These are phyloP conservation scores for Xiphorhynchus elegans DNA, from an alignment of 2,113 vertebrate genomes.

Conservation along the genomic window DNA sequence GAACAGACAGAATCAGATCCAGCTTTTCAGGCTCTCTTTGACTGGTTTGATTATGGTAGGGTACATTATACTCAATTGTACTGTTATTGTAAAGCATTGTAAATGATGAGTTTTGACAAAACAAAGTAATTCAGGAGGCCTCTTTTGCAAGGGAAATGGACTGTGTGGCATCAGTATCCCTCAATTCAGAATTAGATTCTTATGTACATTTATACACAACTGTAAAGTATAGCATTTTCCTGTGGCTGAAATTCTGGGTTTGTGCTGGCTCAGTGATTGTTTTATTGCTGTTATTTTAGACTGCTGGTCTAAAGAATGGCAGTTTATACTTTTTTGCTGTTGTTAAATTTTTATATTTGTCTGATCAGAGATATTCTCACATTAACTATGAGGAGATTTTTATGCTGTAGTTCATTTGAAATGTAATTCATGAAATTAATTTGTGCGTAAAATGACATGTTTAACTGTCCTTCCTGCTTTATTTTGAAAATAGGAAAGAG, in stretches of 20 bases:
- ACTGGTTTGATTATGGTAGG: conserved; percentile 94
- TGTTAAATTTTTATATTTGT: not conserved
- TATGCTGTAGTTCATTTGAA: not conserved
- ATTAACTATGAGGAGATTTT: not conserved
- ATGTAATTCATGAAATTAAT: not conserved
- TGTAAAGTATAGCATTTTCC: not conserved
- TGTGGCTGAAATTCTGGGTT: not conserved
- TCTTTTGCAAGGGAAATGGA: not conserved
- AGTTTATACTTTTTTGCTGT: not conserved
- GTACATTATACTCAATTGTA: not conserved
- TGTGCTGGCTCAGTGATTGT: not conserved
- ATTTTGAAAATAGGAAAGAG: conserved; percentile 82
- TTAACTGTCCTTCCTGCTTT: not conserved
- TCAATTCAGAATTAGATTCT: not conserved
- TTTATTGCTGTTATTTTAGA: not conserved
- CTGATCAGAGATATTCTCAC: not conserved
- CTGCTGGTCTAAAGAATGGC: not conserved
- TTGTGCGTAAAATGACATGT: not conserved
- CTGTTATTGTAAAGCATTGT: not conserved
- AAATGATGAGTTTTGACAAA: not conserved
- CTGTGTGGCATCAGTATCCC: not conserved
- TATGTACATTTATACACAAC: not conserved
- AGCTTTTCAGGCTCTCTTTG: conserved; percentile 96
- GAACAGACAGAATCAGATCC: conserved; percentile 97
- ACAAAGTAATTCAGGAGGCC: not conserved